Percentiles rank a stretch among this genome's conserved stretches.
These are phyloP conservation scores for Flexamia atlantica DNA, from an alignment of 2,888 invertebrate species.

Conservation along the genomic window DNA sequence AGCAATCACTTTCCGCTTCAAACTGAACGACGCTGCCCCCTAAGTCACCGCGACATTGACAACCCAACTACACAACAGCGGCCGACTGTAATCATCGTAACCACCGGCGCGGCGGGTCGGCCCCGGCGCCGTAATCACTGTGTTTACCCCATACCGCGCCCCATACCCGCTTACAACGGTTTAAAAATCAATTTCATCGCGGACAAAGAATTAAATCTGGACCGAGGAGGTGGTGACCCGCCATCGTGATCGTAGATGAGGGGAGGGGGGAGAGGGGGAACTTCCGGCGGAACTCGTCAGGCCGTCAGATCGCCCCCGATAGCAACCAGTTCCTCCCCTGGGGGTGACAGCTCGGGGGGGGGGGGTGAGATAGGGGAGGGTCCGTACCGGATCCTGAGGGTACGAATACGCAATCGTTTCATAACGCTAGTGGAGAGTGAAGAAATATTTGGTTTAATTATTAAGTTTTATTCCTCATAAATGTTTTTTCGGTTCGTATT, in stretches of 20 bases:
- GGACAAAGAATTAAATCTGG: constrained; percentile 35
- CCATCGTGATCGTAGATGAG: background rate
- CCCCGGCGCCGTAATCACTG: background rate
- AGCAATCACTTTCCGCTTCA: too few relatives aligned
- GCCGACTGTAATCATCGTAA: constrained; percentile 2
- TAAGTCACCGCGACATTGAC: background rate
- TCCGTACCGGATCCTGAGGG: background rate
- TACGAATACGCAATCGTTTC: background rate
- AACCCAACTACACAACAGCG: background rate
- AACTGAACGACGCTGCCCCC: background rate
- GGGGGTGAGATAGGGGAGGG: background rate
- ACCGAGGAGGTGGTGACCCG: background rate
- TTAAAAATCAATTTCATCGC: constrained; percentile 40
- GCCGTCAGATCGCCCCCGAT: background rate
- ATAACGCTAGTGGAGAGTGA: background rate
- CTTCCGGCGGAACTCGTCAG: constrained; percentile 33
- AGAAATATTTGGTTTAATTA: too few relatives aligned
- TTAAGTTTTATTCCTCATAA: too few relatives aligned
- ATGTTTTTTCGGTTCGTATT: too few relatives aligned
- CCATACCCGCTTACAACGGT: background rate
- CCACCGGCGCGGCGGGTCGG: background rate
- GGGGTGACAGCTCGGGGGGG: background rate
- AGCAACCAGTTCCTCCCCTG: constrained; percentile 38
- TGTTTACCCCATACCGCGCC: constrained; percentile 11
- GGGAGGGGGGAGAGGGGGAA: background rate